phyloP scores from a whole-genome alignment of 2,888 invertebrate species.

The Leucophenga maculata region DNA sequence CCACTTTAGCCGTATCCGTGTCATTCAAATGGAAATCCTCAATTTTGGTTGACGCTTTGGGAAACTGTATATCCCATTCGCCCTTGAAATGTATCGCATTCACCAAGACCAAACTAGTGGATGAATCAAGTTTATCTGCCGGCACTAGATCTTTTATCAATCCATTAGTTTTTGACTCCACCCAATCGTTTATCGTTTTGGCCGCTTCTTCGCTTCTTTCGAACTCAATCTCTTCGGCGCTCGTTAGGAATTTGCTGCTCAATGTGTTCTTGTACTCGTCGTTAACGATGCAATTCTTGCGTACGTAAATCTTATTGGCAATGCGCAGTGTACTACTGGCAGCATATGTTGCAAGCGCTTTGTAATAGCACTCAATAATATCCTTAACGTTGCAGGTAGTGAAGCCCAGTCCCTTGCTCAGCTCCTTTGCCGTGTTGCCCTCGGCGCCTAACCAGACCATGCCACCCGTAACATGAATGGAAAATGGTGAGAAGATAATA shows the following conservation, averaged over 20 bases:
- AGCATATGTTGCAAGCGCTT: slow-evolving; percentile 42
- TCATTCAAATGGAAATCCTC: slow-evolving; percentile 78
- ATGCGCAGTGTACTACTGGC: slow-evolving; percentile 69
- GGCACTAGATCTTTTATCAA: slow-evolving; percentile 84
- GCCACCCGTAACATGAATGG: background rate
- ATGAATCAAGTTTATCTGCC: slow-evolving; percentile 73
- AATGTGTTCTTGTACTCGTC: slow-evolving; percentile 75
- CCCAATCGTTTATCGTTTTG: slow-evolving; percentile 84
- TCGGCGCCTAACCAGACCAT: background rate
- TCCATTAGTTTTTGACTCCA: slow-evolving; percentile 81
- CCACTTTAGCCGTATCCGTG: slow-evolving; percentile 72
- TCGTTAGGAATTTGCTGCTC: slow-evolving; percentile 77
- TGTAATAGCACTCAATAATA: slow-evolving; percentile 16
- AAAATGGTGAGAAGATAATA: slow-evolving; percentile 8
- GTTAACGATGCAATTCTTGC: slow-evolving; percentile 74
- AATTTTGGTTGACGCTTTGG: slow-evolving; percentile 74
- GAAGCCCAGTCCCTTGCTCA: background rate
- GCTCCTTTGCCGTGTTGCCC: background rate
- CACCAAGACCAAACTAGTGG: slow-evolving; percentile 80
- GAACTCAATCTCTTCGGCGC: slow-evolving; percentile 79
- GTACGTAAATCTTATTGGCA: slow-evolving; percentile 82
- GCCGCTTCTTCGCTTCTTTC: slow-evolving; percentile 72
- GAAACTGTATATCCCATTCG: slow-evolving; percentile 80
- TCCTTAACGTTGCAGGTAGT: background rate
- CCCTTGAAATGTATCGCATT: slow-evolving; percentile 91